Evolutionary conservation across 2,888 invertebrate genomes (phyloP).

Genomic region (Seira musarum): DNA sequence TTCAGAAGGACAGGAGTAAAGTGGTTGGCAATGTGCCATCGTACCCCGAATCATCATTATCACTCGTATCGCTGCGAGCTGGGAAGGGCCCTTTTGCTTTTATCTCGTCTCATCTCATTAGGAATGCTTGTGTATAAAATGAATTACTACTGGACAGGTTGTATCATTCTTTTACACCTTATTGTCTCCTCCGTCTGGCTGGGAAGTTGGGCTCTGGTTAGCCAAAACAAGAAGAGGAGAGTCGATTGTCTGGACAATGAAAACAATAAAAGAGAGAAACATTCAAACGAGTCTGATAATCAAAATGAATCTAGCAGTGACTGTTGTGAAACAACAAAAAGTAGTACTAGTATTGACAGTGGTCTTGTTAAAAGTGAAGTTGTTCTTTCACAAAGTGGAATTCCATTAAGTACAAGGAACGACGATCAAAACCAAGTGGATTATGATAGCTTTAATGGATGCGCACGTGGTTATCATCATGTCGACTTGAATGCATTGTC

Average conservation of each 20-base stretch:
- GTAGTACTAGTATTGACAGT: conserved; percentile 44
- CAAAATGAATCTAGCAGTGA: conserved; percentile 24
- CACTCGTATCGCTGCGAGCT: conserved; percentile 41
- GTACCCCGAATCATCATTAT: conserved; percentile 20
- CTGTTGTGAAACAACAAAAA: conserved; percentile 37
- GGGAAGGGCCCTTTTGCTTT: conserved; percentile 63
- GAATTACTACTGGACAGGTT: conserved; percentile 64
- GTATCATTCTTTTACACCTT: conserved; percentile 64
- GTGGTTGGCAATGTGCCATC: conserved; percentile 39
- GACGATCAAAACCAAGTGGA: background rate
- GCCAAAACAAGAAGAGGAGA: background rate
- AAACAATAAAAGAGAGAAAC: too few species aligned
- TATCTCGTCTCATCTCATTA: conserved; percentile 65
- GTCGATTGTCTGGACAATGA: background rate
- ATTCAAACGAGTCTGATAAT: background rate
- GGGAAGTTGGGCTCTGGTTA: conserved; percentile 39
- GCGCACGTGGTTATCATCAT: conserved; percentile 3
- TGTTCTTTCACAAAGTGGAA: conserved; percentile 24
- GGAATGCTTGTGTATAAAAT: conserved; percentile 64
- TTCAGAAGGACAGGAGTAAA: conserved; percentile 32
- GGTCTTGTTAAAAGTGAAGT: conserved; percentile 46
- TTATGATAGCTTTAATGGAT: background rate
- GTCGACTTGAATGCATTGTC: conserved; percentile 18
- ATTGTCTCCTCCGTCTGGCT: conserved; percentile 63
- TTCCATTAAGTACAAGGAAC: conserved; percentile 9